Evolutionary conservation across 1,140 invertebrate species (phyloP), one percentile per base, ranked within the genome.

Genomic region (Zaprionus taronus): DNA sequence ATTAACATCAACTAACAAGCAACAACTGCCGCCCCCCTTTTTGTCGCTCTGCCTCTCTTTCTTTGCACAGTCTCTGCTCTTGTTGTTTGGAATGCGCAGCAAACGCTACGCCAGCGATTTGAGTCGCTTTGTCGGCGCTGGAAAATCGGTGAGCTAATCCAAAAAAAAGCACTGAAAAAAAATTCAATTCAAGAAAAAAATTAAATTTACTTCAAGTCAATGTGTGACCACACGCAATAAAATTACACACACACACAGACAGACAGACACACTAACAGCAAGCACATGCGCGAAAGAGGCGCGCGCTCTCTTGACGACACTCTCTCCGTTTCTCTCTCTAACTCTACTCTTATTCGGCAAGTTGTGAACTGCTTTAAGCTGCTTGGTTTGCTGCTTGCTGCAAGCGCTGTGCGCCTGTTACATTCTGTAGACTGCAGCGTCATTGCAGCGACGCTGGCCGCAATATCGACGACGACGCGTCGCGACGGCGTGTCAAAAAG

Each of bases 381-480:
- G 38, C 1, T 20, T 47, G 9, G 9, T 34, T 9, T 60, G 12
- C 47, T 51, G 64, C 49, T 41, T 80, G 51, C 44, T 71, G 47
- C 41, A 38, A 62, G 49, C 72, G 60, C 74, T 91, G 89, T 69
- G 77, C 70, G 78, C 89, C 89, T 91, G 89, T 77, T 91, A 91
- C 89, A 78, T 91, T 91, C 89, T 91, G 89, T 91, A 91, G 89
- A 91, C 89, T 91, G 89, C 83, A 91, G 90, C 87, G 87, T 91
- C 87, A 91, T 91, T 91, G 81, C 89, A 91, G 89, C 81, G 77
- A 72, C 81, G 65, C 51, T 68, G 63, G 31, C 69, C 36, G 58
- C 71, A 41, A 56, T 71, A 41, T 44, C 22, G 62, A 26, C 70
- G 15, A 17, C 62, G 62, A 6, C 24, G 61, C 38, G 5, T 28